Percentiles rank a stretch among this genome's conserved stretches.
Conservation (phyloP, 2,888 invertebrate genomes). For the Leptogaster cylindrica region DNA sequence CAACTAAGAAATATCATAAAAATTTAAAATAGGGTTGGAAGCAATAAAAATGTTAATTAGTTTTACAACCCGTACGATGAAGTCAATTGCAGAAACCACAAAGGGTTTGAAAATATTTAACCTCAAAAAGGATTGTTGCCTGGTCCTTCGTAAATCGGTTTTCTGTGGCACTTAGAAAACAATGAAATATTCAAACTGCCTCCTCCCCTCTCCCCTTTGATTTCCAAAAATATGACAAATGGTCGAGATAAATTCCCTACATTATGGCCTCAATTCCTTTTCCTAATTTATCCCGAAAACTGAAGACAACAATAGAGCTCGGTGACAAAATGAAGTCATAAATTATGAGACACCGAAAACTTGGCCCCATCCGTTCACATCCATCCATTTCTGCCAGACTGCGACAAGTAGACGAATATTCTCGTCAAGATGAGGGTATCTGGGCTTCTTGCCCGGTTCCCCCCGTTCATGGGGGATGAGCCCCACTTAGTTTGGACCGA, state of each 20-base stretch:
- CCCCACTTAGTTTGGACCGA: not conserved
- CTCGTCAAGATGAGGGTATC: slow-evolving; percentile 21
- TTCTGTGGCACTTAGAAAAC: slow-evolving; percentile 1
- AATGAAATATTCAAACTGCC: not conserved
- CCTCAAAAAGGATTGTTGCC: no score
- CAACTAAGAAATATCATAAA: no score
- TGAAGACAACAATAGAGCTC: slow-evolving; percentile 39
- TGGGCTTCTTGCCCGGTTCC: not conserved
- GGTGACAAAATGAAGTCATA: slow-evolving; percentile 41
- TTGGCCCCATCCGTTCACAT: slow-evolving; percentile 28
- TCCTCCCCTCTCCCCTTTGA: not conserved
- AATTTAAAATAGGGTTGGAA: no score
- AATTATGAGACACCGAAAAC: slow-evolving; percentile 34
- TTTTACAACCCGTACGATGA: no score
- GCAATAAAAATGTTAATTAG: no score
- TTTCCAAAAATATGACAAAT: slow-evolving; percentile 37
- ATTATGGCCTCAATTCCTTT: slow-evolving; percentile 36
- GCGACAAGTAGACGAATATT: slow-evolving; percentile 27
- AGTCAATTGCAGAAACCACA: no score
- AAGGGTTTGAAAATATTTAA: no score
- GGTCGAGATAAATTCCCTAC: slow-evolving; percentile 35
- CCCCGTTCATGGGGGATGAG: not conserved
- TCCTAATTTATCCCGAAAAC: slow-evolving; percentile 39
- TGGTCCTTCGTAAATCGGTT: no score
- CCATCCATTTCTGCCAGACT: slow-evolving; percentile 1